Base-by-base conservation (phyloP, 2,797 vertebrate genomes). In the Hylomyscus alleni region DNA sequence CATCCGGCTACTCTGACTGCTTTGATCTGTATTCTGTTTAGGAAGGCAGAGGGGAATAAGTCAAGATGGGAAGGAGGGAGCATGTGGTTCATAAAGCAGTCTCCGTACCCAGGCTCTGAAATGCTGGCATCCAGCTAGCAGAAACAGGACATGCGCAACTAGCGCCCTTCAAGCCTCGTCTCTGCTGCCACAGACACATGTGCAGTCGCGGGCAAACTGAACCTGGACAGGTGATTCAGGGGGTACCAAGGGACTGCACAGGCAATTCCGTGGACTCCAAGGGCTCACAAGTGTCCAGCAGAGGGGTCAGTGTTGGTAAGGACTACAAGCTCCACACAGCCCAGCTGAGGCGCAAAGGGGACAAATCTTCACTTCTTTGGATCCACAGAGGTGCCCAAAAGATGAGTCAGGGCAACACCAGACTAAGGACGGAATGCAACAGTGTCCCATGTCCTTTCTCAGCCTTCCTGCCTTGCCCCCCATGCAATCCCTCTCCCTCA, bases 71-170 rank as follows among this genome's bases (percentile, higher is more conserved):
- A 84, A 73, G 65, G 89, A 60, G 47, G 50, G 84, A 60, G 58
- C 83, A 44, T 26, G 37, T 13, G 40, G n/a, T 20, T 89, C 91
- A 40, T 47, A 77, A 67, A 91, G 85, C 44, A n/a, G 62, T 40
- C 93, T 73, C 85, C 90, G 89, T 65, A 50, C 77, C 44, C 87
- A 91, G 94, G 9, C 31, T 67, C 75, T 90, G 82, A 76, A 93
- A 90, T 90, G 80, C 26, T 4, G 77, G 50, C 54, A 73, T 82
- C 82, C 65, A 44, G 15, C 77, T 82, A 94, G 69, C 76, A 97
- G 92, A 80, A 95, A 78, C 44, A 54, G 95, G 92, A 50, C 34
- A 6, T 0, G 44, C 8, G 10, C 58, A 58, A 31, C 14, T 44
- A 95, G 26, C 62, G 26, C 62, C 47, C 72, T 94, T 81, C 20